Evolutionary conservation across 2,888 invertebrate genomes (phyloP), one percentile per base, ranked within the genome.

Genomic region (Tridacna gigas): DNA sequence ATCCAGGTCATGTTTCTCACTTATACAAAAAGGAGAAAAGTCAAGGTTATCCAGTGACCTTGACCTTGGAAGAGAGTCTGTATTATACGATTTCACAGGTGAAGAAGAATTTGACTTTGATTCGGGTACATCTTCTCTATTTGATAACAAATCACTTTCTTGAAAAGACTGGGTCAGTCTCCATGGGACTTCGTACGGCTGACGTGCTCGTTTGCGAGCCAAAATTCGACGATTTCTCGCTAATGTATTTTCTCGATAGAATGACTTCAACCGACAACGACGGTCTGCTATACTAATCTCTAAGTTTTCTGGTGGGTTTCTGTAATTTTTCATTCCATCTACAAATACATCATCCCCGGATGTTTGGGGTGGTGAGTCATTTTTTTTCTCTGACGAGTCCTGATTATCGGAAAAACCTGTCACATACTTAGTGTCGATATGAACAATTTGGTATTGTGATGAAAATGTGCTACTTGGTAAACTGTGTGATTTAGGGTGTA

Each of bases 131-230:
- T 89, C 90, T 66, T 80, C 67, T n/a, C 65, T 79, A 45, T 87
- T 83, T 26, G 80, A 75, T n/a, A 86, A 74, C 61, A 89, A 83
- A 69, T 89, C 89, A 69, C 89, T 84, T 51, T 91, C 91, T 73
- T 90, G 91, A 75, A 91, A 86, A 18, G 91, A 91, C 80, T 89
- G 87, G 45, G 89, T 89, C 25, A 93, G 74, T 45, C 92, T 82
- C 91, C 93, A 92, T 20, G 94, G 93, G 73, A 94, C 90, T 78
- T 92, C 92, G 66, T 94, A 94, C 0, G 94, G 94, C 75, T 91
- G 91, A 20, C 88, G 73, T 5, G 87, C 80, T 7, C 87, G 80
- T 63, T 84, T 87, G n/a, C 87, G 65, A 7, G 83, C 79, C 15
- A 84, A 78, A 60, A 89, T 89, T 66, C 91, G 82, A 37, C 87